Conservation (phyloP, 2,888 invertebrate species). For the Cylloceria caligata region DNA sequence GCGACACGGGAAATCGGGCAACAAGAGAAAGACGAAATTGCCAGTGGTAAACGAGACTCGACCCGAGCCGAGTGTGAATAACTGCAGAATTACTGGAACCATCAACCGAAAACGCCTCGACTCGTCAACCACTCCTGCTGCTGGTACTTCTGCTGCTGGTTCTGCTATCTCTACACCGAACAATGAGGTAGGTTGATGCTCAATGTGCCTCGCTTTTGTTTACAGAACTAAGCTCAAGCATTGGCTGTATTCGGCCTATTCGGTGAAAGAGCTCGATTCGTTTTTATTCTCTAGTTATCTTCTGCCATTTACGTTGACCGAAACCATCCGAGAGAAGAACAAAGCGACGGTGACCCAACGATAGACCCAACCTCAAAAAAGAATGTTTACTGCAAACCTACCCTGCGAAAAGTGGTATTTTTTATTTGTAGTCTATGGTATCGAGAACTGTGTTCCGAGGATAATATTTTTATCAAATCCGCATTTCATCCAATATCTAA, state of each 20-base stretch:
- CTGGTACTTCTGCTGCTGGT: slow-evolving; percentile 15
- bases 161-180: slow-evolving; percentile 57
- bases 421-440: background rate
- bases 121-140: slow-evolving; percentile 36
- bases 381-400: background rate
- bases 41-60: slow-evolving; percentile 75
- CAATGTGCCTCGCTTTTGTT: slow-evolving; percentile 28
- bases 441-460: background rate
- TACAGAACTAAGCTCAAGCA: background rate
- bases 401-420: background rate
- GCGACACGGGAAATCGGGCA: slow-evolving; percentile 77
- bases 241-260: background rate
- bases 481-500: no score
- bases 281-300: slow-evolving; percentile 49
- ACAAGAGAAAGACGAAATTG: slow-evolving; percentile 77
- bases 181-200: slow-evolving; percentile 76
- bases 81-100: slow-evolving; percentile 12
- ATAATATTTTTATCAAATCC: no score
- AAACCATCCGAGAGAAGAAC: slow-evolving; percentile 8
- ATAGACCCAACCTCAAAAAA: background rate
- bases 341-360: slow-evolving; percentile 19
- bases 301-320: slow-evolving; percentile 22
- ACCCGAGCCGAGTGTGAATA: slow-evolving; percentile 25
- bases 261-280: slow-evolving; percentile 40
- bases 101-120: slow-evolving; percentile 61